Conservation (phyloP, 2,113 vertebrate species). For the Aptenodytes patagonicus region DNA sequence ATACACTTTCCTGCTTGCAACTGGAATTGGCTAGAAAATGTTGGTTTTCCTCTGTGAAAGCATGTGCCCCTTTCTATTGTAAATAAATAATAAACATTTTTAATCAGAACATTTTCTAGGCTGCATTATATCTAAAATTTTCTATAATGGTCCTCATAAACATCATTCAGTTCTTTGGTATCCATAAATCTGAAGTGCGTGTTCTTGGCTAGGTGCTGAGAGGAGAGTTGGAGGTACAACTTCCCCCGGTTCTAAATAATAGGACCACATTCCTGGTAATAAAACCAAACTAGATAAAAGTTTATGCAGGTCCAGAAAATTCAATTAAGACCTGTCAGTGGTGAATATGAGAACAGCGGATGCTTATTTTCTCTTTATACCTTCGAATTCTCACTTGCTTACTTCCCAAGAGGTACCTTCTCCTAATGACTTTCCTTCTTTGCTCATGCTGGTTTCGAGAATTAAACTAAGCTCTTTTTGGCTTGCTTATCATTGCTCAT, state of each 20-base stretch:
- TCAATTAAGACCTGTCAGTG: slow-evolving; percentile 2
- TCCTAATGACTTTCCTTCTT: slow-evolving; percentile 4
- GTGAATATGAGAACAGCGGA: not conserved
- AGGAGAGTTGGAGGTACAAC: not conserved
- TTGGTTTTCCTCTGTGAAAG: not conserved
- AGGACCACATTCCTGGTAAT: not conserved
- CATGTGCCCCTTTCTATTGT: not conserved
- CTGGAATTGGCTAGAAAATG: not conserved
- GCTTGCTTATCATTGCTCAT: not conserved
- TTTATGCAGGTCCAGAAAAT: slow-evolving; percentile 5
- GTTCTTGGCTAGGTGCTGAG: not conserved
- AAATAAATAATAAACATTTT: not conserved
- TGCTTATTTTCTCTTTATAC: slow-evolving; percentile 10
- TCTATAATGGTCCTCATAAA: not conserved
- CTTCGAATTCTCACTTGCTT: not conserved
- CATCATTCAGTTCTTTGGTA: not conserved
- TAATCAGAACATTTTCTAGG: not conserved
- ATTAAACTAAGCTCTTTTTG: slow-evolving; percentile 26
- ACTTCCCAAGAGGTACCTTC: slow-evolving; percentile 27
- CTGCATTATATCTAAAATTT: not conserved
- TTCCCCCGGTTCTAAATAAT: not conserved
- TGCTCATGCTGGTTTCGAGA: not conserved
- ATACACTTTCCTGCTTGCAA: not conserved
- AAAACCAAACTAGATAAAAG: not conserved
- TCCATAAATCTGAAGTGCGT: not conserved